Conservation (phyloP, 2,888 invertebrate species). For the Tenodera sinensis region DNA sequence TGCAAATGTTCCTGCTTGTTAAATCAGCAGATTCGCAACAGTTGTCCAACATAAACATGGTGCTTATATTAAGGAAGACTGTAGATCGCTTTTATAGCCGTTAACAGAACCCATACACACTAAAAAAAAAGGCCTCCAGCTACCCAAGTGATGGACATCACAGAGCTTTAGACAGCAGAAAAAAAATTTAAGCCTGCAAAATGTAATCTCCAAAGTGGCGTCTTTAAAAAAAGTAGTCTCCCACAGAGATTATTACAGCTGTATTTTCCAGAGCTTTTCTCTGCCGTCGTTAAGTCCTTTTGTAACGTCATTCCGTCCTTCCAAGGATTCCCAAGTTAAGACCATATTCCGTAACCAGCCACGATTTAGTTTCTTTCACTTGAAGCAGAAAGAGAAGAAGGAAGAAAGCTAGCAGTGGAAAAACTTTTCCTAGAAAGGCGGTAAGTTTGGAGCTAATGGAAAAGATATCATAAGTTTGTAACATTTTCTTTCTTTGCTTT, state of each 20-base stretch:
- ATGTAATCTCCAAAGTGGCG: background rate
- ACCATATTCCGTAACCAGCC: background rate
- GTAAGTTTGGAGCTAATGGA: background rate
- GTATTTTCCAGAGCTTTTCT: background rate
- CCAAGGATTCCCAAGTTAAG: background rate
- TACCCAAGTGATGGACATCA: background rate
- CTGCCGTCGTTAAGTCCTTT: background rate
- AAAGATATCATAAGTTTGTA: background rate
- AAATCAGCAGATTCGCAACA: too few relatives aligned
- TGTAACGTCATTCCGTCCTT: background rate
- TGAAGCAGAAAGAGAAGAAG: background rate
- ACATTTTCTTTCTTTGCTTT: background rate
- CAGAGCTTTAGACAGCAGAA: background rate
- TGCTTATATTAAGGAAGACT: background rate
- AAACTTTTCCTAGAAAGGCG: background rate
- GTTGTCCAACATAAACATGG: too few relatives aligned
- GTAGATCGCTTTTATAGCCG: too few relatives aligned
- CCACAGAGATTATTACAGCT: background rate
- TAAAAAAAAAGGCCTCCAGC: too few relatives aligned
- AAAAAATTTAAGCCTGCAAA: background rate
- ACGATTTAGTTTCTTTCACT: background rate
- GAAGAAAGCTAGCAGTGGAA: background rate
- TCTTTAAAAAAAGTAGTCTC: background rate
- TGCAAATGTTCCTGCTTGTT: too few relatives aligned
- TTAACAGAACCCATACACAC: too few relatives aligned